Base-by-base conservation (phyloP, 2,797 vertebrate species). In the Uromys caudimaculatus region DNA sequence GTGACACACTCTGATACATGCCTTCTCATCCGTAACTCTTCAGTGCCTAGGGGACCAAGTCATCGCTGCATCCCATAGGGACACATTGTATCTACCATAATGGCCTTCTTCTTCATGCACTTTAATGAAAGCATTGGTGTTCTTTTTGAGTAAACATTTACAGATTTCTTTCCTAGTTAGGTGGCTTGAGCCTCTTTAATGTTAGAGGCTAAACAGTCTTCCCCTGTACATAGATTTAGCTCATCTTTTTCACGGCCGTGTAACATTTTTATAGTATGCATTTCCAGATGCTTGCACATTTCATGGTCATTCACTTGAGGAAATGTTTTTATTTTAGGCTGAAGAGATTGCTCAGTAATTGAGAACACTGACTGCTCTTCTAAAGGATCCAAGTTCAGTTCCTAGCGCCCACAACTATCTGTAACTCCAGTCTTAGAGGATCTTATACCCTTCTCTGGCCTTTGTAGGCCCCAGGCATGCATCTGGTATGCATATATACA, bases 241-340 rank as follows among this genome's bases (percentile, higher is more conserved):
- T 90, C 9, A 84, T 67, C 64, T 38, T 21, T 96, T 91, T 82
- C n/a, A 81, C 85, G 92, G 41, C 90, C 11, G 32, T 38, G 23
- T 92, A 52, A 60, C 75, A 60, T 94, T 95, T 78, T 87, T 85
- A 91, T 76, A 67, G 38, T 90, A 17, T 56, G 14, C n/a, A 79
- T 92, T 95, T 88, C 41, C 41, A 78, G 0, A 90, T 92, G 73
- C 83, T 86, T 81, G 38, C 58, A 87, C 24, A 83, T 90, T 91
- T 29, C n/a, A 76, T 27, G 35, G 56, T 5, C 11, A 54, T 54
- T 32, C 24, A 90, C 6, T 84, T 92, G 50, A 86, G 79, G 81
- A 38, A 35, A 35, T 16, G 32, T 16, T 67, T 32, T 67, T 67
- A 35, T 67, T 67, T 67, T 32, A 13, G 35, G 2, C 67, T 69